Evolutionary conservation across 2,113 vertebrate species (phyloP).

Genomic region (Daubentonia madagascariensis): DNA sequence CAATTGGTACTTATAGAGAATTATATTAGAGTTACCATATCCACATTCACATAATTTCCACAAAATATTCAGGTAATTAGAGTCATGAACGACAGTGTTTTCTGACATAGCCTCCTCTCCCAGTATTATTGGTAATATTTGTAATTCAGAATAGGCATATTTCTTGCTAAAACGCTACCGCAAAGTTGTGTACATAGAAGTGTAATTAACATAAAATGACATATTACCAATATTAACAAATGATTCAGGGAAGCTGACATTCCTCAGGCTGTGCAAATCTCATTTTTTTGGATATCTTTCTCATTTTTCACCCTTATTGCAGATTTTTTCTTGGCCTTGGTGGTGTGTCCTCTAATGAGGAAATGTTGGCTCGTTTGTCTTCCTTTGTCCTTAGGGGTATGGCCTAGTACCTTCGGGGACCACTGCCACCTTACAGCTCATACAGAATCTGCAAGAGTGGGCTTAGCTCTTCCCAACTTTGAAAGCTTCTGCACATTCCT

Average conservation of each 20-base stretch:
- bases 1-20: neutral
- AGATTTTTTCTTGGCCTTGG: neutral
- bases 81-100: neutral
- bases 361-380: neutral
- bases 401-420: neutral
- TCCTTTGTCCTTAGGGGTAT: neutral
- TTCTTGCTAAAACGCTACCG: neutral
- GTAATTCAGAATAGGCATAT: neutral
- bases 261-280: neutral
- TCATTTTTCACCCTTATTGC: conserved; percentile 35
- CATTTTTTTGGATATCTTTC: neutral
- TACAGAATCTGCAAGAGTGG: neutral
- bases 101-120: neutral
- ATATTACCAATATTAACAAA: conserved; percentile 45
- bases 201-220: conserved; percentile 36
- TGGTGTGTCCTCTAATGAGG: neutral
- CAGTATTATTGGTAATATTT: neutral
- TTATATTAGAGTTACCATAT: neutral
- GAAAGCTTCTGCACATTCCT: neutral
- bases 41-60: neutral
- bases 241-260: neutral
- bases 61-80: neutral
- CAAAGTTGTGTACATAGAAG: neutral
- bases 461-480: neutral
- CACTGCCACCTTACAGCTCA: neutral